Conservation (phyloP, 1,140 invertebrate genomes). For the Acromyrmex charruanus region DNA sequence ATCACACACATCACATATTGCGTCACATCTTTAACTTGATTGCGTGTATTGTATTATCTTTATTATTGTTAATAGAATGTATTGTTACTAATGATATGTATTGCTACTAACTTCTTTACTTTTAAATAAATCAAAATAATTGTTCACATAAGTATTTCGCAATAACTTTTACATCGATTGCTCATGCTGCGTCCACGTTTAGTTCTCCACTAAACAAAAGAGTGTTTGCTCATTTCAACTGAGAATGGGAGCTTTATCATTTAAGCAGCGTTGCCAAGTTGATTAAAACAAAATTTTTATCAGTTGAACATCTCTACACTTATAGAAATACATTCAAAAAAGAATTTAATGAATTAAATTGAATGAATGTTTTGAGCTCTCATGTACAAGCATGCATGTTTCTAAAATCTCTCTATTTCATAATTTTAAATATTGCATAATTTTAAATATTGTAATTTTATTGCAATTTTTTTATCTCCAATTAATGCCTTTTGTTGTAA, state of each 20-base stretch:
- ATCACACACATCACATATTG: neutral
- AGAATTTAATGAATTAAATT: neutral
- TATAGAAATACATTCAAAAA: neutral
- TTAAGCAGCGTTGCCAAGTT: constrained; percentile 25
- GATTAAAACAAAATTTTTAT: neutral
- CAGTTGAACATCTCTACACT: neutral
- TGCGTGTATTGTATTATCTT: neutral
- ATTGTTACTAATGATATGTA: neutral
- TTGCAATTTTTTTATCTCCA: too few species aligned
- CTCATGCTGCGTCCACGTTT: neutral
- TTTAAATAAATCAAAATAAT: neutral
- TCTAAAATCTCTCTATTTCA: neutral
- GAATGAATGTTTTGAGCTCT: neutral
- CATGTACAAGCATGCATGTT: neutral
- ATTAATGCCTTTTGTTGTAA: too few species aligned
- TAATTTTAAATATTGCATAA: too few species aligned
- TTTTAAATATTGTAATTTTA: too few species aligned
- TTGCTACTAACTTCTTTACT: neutral
- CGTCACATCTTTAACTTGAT: neutral
- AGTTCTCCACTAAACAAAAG: neutral
- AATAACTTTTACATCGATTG: neutral
- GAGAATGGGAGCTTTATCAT: neutral
- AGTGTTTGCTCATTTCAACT: too few species aligned
- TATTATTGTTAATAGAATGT: neutral
- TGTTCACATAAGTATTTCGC: neutral